phyloP scores from a whole-genome alignment of 1,140 invertebrate species.

The Drosophila novamexicana region DNA sequence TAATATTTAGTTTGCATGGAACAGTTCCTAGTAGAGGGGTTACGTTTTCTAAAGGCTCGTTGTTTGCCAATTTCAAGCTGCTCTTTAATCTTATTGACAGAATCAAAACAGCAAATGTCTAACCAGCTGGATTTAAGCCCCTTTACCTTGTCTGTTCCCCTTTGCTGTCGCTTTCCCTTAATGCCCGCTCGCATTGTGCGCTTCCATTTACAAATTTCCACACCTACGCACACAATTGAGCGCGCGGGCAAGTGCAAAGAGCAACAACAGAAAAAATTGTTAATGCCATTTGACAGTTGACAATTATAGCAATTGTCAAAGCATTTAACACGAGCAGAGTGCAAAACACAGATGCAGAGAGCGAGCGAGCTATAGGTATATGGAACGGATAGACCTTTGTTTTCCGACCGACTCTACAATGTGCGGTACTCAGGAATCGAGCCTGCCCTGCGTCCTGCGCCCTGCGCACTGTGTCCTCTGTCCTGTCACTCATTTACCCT shows the following conservation, averaged over 20 bases:
- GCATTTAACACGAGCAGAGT: constrained; percentile 73
- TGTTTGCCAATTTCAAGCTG: constrained; percentile 36
- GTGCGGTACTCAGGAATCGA: neutral
- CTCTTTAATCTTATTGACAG: constrained; percentile 67
- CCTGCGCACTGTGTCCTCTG: constrained; percentile 23
- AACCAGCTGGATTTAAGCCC: constrained; percentile 59
- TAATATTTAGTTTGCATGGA: neutral
- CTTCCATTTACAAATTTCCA: constrained; percentile 67
- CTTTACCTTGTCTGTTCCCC: constrained; percentile 19
- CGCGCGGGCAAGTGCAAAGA: constrained; percentile 64
- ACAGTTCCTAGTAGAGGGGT: neutral
- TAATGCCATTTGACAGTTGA: constrained; percentile 83
- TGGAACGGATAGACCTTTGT: constrained; percentile 37
- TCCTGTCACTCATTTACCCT: constrained; percentile 79
- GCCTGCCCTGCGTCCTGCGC: constrained; percentile 48
- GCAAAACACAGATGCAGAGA: constrained; percentile 29
- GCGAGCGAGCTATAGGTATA: neutral
- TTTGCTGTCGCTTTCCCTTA: constrained; percentile 29
- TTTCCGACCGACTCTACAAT: constrained; percentile 15
- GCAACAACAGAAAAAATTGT: constrained; percentile 63
- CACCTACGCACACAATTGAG: constrained; percentile 79
- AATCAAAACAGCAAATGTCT: constrained; percentile 71
- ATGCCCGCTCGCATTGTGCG: constrained; percentile 20
- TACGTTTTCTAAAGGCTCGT: constrained; percentile 7
- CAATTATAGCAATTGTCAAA: constrained; percentile 83